phyloP scores from a whole-genome alignment of 2,113 vertebrate species.

The Pygoscelis antarcticus region DNA sequence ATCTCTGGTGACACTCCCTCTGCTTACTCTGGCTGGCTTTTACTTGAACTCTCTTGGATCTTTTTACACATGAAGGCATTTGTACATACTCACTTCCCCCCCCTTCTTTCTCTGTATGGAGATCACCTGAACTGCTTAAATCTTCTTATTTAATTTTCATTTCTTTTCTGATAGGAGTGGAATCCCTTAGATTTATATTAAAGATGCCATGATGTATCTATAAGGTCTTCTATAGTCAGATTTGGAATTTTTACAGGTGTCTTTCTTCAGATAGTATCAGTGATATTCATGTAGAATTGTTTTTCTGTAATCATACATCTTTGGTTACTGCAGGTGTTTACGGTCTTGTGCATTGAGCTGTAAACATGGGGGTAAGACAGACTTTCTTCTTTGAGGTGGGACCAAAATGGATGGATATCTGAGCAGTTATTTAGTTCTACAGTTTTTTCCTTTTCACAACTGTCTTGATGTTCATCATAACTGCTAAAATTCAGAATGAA shows the following conservation, averaged over 20 bases:
- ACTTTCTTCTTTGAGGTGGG: not conserved
- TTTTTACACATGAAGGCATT: not conserved
- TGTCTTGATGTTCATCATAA: not conserved
- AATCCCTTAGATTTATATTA: not conserved
- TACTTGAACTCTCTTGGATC: not conserved
- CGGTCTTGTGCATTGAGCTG: not conserved
- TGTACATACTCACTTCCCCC: not conserved
- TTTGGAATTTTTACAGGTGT: not conserved
- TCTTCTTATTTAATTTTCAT: not conserved
- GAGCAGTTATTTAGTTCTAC: not conserved
- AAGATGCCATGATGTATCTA: not conserved
- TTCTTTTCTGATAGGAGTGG: not conserved
- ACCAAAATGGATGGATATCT: not conserved
- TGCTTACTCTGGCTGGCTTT: conserved; percentile 12
- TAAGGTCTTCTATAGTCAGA: not conserved
- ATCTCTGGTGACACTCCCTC: not conserved
- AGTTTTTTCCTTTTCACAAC: not conserved
- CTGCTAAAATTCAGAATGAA: not conserved
- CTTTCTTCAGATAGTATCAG: not conserved
- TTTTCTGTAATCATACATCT: not conserved
- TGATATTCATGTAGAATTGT: not conserved
- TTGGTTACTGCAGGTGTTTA: not conserved
- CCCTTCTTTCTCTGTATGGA: not conserved
- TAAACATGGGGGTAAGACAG: not conserved
- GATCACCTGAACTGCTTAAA: not conserved